Evolutionary conservation across 2,888 invertebrate species (phyloP), one percentile per base, ranked within the genome.

Genomic region (Ceratothoa steindachneri): DNA sequence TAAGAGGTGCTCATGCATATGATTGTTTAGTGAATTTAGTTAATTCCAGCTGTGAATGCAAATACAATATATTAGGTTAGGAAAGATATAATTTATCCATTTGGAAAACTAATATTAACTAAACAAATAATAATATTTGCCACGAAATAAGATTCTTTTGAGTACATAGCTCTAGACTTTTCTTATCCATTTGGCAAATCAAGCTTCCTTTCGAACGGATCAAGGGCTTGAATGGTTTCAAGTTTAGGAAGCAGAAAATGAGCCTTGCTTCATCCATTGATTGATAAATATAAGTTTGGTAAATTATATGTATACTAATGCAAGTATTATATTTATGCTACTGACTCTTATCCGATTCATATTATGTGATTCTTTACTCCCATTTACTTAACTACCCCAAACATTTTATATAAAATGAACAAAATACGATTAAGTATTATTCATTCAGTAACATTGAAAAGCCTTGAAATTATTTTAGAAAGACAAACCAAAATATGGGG

Each of bases 1-100:
- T 60, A n/a, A 60, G 60, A 60, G 60, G 60, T 60, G 60, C 60
- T 60, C 60, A 24, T 60, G 60, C 60, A 60, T 60, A 60, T n/a
- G 24, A 60, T 60, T 22, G n/a, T 60, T 60, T 12, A 60, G 60
- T 1, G 9, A 15, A 60, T 60, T 60, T 60, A 60, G 24, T 60
- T 60, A 60, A 60, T 60, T 60, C 27, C 24, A 12, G 12, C 24
- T 12, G 2, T 60, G 24, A 24, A 7, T 60, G 3, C 24, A 7
- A 9, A 9, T 41, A 41, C 15, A 41, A 9, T 9, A 41, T 9
- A 41, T 9, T 9, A 41, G 41, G 7, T 41, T 41, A 9, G 15
- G 41, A 41, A 15, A 9, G 5, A 9, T 41, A 41, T 41, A 9
- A 9, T 41, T 41, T 41, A 41, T 9, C 41, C 7, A 9, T 15